These are phyloP conservation scores for Furcifer pardalis DNA, from an alignment of 2,797 vertebrate genomes.

Conservation along the genomic window DNA sequence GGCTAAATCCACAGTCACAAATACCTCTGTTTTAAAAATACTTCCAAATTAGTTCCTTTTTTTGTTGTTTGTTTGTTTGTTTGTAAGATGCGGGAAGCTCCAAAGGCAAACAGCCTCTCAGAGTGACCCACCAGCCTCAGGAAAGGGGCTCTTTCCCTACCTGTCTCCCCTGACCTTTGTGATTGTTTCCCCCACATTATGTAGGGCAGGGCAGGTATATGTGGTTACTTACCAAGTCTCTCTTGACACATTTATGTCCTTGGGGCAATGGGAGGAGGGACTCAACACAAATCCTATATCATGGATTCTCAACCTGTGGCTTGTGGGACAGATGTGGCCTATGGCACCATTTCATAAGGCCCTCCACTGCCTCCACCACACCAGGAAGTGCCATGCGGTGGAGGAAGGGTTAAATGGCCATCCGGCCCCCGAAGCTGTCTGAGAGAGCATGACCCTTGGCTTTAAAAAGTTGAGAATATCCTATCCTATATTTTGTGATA, in stretches of 20 bases:
- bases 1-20: slow-evolving; percentile 75
- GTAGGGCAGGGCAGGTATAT: not conserved
- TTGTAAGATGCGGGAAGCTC: not conserved
- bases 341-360: too few relatives aligned
- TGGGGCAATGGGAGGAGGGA: not conserved
- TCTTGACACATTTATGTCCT: not conserved
- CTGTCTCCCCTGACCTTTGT: not conserved
- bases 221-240: not conserved
- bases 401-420: too few relatives aligned
- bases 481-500: too few relatives aligned
- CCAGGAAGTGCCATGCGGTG: too few relatives aligned
- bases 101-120: not conserved
- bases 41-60: slow-evolving; percentile 72
- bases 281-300: not conserved
- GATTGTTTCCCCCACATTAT: not conserved
- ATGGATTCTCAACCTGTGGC: too few relatives aligned
- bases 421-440: too few relatives aligned
- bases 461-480: too few relatives aligned
- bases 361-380: too few relatives aligned
- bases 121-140: slow-evolving; percentile 7
- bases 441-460: too few relatives aligned
- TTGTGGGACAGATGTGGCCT: too few relatives aligned
- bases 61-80: slow-evolving; percentile 29
- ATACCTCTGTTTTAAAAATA: slow-evolving; percentile 73
- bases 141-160: not conserved